Evolutionary conservation across 2,888 invertebrate species (phyloP).

Genomic region (Ormyrus labotus): DNA sequence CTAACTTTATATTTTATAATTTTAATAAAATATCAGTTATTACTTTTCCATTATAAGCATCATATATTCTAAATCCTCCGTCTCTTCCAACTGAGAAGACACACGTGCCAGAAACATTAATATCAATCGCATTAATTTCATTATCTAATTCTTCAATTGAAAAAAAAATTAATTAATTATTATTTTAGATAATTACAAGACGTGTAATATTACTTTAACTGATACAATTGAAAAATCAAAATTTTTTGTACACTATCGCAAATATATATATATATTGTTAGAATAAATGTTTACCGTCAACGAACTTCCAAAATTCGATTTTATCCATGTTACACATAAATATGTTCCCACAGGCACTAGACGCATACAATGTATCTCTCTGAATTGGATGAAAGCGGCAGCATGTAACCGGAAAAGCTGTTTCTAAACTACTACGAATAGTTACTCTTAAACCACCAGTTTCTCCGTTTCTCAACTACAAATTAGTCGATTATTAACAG

Average conservation of each 20-base stretch:
- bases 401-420: slow-evolving; percentile 68
- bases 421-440: slow-evolving; percentile 63
- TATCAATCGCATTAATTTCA: slow-evolving; percentile 72
- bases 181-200: not conserved
- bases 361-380: slow-evolving; percentile 66
- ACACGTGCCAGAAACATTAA: slow-evolving; percentile 63
- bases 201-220: too few relatives aligned
- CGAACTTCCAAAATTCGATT: slow-evolving; percentile 40
- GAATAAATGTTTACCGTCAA: slow-evolving; percentile 24
- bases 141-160: slow-evolving; percentile 68
- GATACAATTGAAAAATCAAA: not conserved
- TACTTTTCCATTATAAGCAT: slow-evolving; percentile 69
- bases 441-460: slow-evolving; percentile 64
- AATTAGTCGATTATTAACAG: not conserved
- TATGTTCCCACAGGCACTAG: slow-evolving; percentile 70
- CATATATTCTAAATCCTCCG: slow-evolving; percentile 71
- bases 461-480: slow-evolving; percentile 66
- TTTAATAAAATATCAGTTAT: slow-evolving; percentile 12
- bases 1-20: not conserved
- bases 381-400: slow-evolving; percentile 67
- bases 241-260: too few relatives aligned
- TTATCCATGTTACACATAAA: slow-evolving; percentile 65
- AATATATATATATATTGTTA: too few relatives aligned
- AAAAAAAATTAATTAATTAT: slow-evolving; percentile 2
- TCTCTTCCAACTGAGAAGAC: slow-evolving; percentile 73